Evolutionary conservation across 2,888 invertebrate species (phyloP), one percentile per base, ranked within the genome.

Genomic region (Troglohyphantes excavatus): DNA sequence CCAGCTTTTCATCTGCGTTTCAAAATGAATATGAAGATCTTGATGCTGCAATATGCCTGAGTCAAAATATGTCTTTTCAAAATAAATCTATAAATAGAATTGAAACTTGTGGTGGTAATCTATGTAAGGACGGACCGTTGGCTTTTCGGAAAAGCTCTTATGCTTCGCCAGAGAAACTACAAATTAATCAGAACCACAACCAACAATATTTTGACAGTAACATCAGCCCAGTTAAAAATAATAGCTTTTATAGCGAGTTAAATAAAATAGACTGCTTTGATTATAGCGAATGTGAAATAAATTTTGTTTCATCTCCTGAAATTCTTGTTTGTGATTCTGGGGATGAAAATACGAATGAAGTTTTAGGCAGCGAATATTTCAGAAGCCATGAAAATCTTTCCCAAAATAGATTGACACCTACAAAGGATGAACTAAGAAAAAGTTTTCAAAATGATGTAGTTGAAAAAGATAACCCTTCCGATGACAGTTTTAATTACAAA

Each of bases 241-340:
- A n/a, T n/a, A 53, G 53, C n/a, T n/a, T 53, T 17, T n/a, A 53
- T 53, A 53, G n/a, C 0, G 53, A 53, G n/a, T n/a, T 17, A 6
- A 53, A 53, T 2, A 17, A 13, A 53, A n/a, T n/a, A 11, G n/a
- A n/a, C 17, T 53, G 53, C 6, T 46, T 46, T 72, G 17, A 46
- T 26, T 43, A 26, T 39, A 59, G 65, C 39, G 39, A n/a, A 65
- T 33, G 21, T 23, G 39, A 65, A 3, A 65, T 63, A 26, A 61
- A 23, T n/a, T 11, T 43, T 68, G 17, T 63, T 7, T 63, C 59
- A 39, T 86, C 79, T 7, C 87, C 79, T 17, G 87, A 79, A 81
- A 73, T 87, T 29, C 26, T 87, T 23, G 59, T 81, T 29, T 87
- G 70, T 39, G 79, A 81, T 33, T 87, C 87, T 3, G 87, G 79